Evolutionary conservation across 1,140 invertebrate species (phyloP), one percentile per base, ranked within the genome.

Genomic region (Stegodyphus mimosarum): DNA sequence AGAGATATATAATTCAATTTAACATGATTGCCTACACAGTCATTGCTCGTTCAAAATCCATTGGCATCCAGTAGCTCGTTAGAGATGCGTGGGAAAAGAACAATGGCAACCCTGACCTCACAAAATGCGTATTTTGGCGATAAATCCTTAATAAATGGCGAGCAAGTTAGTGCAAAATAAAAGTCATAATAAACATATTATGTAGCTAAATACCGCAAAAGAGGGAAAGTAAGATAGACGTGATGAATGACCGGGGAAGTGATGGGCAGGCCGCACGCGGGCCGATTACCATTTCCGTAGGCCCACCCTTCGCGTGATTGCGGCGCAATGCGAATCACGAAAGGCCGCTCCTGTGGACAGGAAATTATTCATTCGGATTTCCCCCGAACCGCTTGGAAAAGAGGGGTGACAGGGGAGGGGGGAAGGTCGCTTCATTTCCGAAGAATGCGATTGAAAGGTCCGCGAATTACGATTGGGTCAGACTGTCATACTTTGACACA

Each of bases 211-310:
- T 72, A 72, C 53, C 53, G 53, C 53, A 81, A 72, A 48, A 83
- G 71, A 83, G 80, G 71, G 71, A 67, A 74, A 72, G 70, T 48
- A 79, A 80, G 67, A 71, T 52, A 63, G 53, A 71, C 52, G 69
- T 55, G 33, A 48, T 18, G 72, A 33, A 33, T 33, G 33, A 33
- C 33, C 33, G 63, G 81, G 81, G 73, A 74, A 74, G 60, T 74
- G 73, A 84, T 76, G 81, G 72, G 63, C 72, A 67, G 77, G 60
- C 71, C 71, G 69, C 80, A 83, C 80, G 72, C 73, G 63, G 81
- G n/a, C 81, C 81, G 81, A 84, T 84, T 84, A 84, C 76, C 81
- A 84, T 84, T 84, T 84, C 81, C 81, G 81, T 72, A 15, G 71
- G 70, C 81, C 81, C 81, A 70, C 81, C 81, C 81, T 84, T 84